Base-by-base conservation (phyloP, 2,797 vertebrate genomes). In the Acropternis orthonyx region DNA sequence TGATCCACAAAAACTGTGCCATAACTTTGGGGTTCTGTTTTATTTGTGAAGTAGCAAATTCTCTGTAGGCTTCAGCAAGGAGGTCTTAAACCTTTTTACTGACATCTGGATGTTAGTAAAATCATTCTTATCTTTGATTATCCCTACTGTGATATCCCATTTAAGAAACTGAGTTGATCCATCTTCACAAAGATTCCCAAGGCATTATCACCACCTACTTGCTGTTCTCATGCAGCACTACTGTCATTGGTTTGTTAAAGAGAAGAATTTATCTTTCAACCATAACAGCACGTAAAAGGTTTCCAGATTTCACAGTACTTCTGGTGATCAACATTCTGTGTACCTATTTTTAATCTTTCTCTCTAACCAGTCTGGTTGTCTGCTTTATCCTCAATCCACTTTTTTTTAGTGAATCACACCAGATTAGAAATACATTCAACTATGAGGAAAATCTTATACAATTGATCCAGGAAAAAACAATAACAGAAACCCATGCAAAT, bases 401-500 rank as follows among this genome's bases (percentile, higher is more conserved):
- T 89, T 65, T 89, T 65, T 61, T 81, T 28, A 11, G 27, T 91
- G 90, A 87, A 83, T 95, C 85, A 94, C 9, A 87, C 87, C 89
- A 89, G 76, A 88, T 91, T 51, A 95, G 46, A 95, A 93, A 91
- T 43, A 80, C 32, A 46, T 61, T 71, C 36, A 93, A 62, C 71
- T 91, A 93, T 65, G 84, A 86, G 67, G 93, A 94, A 79, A 86
- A 85, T 88, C 67, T 92, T 80, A 75, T 78, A 80, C 88, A 94
- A 89, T 39, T 37, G 66, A 89, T 91, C 80, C 89, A 96, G 93
- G 74, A 85, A 92, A 76, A 82, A 94, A 96, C 61, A 90, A 43
- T 80, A 95, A 94, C 71, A 93, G 69, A 93, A 62, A 3, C 46
- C 34, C 59, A 92, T 1, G 0, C 48, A 59, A 44, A 73, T 44